These are phyloP conservation scores for Rhynchopsitta pachyrhyncha DNA, from an alignment of 2,113 vertebrate species.

Conservation along the genomic window DNA sequence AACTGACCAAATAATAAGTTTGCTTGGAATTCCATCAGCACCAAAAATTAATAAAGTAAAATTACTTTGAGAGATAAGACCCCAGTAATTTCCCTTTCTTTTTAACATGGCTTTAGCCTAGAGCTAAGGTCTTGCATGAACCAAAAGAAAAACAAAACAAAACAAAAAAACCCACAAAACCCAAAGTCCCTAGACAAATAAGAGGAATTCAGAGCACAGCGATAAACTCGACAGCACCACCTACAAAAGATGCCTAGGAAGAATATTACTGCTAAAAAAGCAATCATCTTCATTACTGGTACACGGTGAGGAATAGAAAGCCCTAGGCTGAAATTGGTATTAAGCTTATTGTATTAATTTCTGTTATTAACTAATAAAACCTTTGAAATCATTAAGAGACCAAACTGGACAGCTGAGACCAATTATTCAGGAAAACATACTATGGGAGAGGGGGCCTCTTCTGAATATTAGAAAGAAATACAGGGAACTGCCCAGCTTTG, in stretches of 20 bases:
- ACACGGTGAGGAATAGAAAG: neutral
- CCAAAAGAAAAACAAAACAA: neutral
- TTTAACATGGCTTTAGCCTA: neutral
- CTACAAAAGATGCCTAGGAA: neutral
- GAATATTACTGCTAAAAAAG: constrained; percentile 17
- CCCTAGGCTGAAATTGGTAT: neutral
- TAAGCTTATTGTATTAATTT: constrained; percentile 15
- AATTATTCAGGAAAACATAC: neutral
- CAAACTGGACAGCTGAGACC: neutral
- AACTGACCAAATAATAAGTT: neutral
- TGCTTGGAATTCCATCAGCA: neutral
- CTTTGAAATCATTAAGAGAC: neutral
- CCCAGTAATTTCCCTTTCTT: neutral
- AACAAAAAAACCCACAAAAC: neutral
- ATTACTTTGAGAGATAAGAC: neutral
- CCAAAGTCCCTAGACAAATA: constrained; percentile 11
- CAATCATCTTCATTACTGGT: neutral
- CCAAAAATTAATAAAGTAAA: constrained; percentile 5
- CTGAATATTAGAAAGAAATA: neutral
- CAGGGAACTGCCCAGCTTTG: neutral
- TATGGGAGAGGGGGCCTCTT: neutral
- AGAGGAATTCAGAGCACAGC: neutral
- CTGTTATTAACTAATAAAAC: constrained; percentile 21
- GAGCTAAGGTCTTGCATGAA: neutral
- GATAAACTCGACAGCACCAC: neutral